Conservation (phyloP, 2,113 vertebrate genomes). For the Macrotis lagotis region DNA sequence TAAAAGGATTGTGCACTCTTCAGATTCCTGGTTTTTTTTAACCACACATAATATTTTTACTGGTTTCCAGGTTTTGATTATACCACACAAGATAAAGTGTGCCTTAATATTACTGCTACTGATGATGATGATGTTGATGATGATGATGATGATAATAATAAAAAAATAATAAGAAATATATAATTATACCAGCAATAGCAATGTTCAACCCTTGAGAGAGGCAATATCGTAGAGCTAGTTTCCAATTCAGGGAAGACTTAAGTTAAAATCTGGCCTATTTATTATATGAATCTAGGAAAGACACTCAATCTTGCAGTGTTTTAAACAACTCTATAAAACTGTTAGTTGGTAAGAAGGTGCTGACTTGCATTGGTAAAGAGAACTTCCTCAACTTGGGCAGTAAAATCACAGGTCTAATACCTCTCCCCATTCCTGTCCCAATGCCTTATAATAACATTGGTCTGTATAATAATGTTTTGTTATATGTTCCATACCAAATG, state of each 20-base stretch:
- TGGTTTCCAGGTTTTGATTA: background rate
- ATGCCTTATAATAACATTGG: background rate
- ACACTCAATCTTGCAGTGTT: background rate
- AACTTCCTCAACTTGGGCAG: background rate
- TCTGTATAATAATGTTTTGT: background rate
- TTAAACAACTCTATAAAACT: background rate
- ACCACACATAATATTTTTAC: background rate
- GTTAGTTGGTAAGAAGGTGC: background rate
- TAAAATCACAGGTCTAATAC: background rate
- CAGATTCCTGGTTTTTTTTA: background rate
- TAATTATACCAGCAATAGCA: background rate
- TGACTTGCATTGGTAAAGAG: background rate
- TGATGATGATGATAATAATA: background rate
- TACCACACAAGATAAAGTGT: rapidly evolving
- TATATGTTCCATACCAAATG: background rate
- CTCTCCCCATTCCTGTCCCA: background rate
- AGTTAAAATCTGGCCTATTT: background rate
- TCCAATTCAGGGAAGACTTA: background rate
- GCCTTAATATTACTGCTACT: background rate
- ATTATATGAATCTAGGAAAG: background rate
- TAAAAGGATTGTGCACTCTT: background rate
- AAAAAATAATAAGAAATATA: background rate
- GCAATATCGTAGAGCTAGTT: background rate
- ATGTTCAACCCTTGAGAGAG: background rate
- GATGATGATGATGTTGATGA: no score